These are phyloP conservation scores for Brachyopa scutellaris DNA, from an alignment of 2,888 invertebrate species.

Conservation along the genomic window DNA sequence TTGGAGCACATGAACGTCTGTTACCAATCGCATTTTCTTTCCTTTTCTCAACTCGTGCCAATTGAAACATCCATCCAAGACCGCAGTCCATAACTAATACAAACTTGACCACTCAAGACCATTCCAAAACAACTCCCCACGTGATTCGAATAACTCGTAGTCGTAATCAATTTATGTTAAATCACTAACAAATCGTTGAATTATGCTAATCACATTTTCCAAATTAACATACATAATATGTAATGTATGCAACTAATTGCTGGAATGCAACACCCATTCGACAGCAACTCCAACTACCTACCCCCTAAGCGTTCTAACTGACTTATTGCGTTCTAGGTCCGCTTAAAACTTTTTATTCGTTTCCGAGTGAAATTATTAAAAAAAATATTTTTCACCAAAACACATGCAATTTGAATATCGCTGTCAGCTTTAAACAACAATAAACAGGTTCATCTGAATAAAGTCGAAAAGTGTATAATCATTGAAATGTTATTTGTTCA, in stretches of 20 bases:
- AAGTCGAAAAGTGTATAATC: slow-evolving; percentile 36
- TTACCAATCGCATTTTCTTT: too few relatives aligned
- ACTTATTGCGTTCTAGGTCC: not conserved
- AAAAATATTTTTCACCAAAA: not conserved
- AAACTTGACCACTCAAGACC: slow-evolving; percentile 11
- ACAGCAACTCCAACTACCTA: too few relatives aligned
- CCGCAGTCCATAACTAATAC: not conserved
- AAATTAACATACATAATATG: slow-evolving; percentile 9
- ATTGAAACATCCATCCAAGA: not conserved
- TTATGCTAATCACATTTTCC: slow-evolving; percentile 9
- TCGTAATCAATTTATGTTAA: slow-evolving; percentile 5
- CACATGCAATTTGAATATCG: too few relatives aligned
- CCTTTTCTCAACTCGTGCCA: not conserved
- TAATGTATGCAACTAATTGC: not conserved
- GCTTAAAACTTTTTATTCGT: not conserved
- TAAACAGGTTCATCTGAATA: slow-evolving; percentile 29
- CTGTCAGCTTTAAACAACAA: not conserved
- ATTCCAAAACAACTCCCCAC: not conserved
- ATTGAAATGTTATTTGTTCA: slow-evolving; percentile 2
- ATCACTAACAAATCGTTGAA: slow-evolving; percentile 11
- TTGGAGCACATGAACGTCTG: too few relatives aligned
- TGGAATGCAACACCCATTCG: too few relatives aligned
- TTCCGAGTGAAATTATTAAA: not conserved
- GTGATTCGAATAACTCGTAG: not conserved
- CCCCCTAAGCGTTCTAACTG: not conserved